Conservation (phyloP, 2,888 invertebrate genomes). For the Drosophila buzzatii region DNA sequence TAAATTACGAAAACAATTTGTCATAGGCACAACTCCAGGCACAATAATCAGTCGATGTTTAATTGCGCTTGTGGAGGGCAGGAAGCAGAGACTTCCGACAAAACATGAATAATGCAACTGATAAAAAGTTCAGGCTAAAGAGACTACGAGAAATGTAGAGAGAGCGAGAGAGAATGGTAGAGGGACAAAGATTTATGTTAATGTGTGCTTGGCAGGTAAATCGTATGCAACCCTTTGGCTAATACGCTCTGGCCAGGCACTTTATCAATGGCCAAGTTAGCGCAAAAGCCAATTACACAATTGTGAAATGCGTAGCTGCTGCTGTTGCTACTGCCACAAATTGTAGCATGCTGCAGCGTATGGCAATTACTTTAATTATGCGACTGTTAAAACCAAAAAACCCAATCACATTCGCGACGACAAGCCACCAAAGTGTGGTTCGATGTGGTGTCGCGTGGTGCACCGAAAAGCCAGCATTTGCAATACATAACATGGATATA, state of each 20-base stretch:
- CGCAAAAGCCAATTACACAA: slow-evolving; percentile 67
- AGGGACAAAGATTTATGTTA: slow-evolving; percentile 23
- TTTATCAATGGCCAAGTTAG: slow-evolving; percentile 44
- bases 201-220: slow-evolving; percentile 7
- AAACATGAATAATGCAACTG: slow-evolving; percentile 21
- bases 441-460: slow-evolving; percentile 22
- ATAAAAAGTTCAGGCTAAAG: slow-evolving; percentile 34
- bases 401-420: slow-evolving; percentile 53
- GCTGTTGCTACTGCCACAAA: slow-evolving; percentile 61
- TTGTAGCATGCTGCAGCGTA: slow-evolving; percentile 63
- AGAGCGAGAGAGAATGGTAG: too few species aligned
- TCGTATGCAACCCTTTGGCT: slow-evolving; percentile 1
- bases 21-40: slow-evolving; percentile 3
- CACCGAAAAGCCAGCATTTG: slow-evolving; percentile 28
- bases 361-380: slow-evolving; percentile 79
- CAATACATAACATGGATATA: slow-evolving; percentile 24
- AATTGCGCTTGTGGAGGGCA: slow-evolving; percentile 21
- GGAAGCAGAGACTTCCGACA: neutral
- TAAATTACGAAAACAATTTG: slow-evolving; percentile 15
- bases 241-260: slow-evolving; percentile 9
- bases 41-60: slow-evolving; percentile 9
- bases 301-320: slow-evolving; percentile 69
- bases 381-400: slow-evolving; percentile 66
- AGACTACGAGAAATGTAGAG: neutral
- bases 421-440: slow-evolving; percentile 53